Percentiles rank a stretch among this genome's conserved stretches.
Evolutionary conservation across 1,140 invertebrate species (phyloP).

Genomic region (Lamellibrachia luymesi): DNA sequence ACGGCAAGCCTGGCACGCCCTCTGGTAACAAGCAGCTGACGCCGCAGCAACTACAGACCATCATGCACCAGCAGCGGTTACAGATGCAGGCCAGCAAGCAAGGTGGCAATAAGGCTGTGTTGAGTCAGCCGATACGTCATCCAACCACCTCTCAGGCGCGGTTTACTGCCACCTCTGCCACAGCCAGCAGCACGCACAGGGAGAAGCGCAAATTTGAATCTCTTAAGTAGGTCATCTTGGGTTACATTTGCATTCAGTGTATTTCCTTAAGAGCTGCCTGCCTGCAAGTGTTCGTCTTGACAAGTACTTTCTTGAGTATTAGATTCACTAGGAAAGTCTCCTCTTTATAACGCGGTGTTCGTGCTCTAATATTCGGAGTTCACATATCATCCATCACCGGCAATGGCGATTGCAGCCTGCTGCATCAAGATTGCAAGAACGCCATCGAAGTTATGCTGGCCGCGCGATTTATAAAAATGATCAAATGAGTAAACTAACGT

Average conservation of each 20-base stretch:
- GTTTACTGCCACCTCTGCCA: conserved; percentile 17
- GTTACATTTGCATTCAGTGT: neutral
- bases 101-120: neutral
- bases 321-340: no score
- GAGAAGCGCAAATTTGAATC: conserved; percentile 52
- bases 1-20: conserved; percentile 8
- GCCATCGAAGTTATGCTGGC: no score
- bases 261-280: no score
- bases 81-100: conserved; percentile 14
- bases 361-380: no score
- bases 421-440: no score
- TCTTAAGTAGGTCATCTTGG: conserved; percentile 43
- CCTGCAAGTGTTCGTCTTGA: no score
- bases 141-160: conserved; percentile 34
- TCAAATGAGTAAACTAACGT: no score
- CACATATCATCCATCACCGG: no score
- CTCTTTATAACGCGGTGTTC: no score
- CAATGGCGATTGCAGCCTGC: no score
- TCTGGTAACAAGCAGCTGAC: neutral
- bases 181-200: conserved; percentile 34
- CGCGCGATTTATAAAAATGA: no score
- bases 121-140: conserved; percentile 4
- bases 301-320: no score
- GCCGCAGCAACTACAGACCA: neutral
- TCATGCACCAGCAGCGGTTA: conserved; percentile 18